A percentile compares a stretch with the other conserved stretches of the same genome.
phyloP scores from a whole-genome alignment of 2,888 invertebrate species.

The Galeopsomyia nigrocyanea region DNA sequence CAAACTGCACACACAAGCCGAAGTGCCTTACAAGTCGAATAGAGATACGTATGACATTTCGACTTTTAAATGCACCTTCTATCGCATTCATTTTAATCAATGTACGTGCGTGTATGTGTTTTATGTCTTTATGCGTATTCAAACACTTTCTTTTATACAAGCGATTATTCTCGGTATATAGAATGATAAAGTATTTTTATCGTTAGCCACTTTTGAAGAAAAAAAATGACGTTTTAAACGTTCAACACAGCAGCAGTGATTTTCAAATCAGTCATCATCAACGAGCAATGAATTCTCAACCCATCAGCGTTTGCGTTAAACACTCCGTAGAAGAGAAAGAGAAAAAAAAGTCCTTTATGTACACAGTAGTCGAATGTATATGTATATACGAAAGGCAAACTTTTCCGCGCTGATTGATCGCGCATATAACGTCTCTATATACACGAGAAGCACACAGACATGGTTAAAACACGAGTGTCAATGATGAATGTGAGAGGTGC shows the following conservation, averaged over 20 bases:
- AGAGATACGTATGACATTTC: background rate
- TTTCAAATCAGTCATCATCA: conserved; percentile 13
- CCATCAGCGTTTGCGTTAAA: background rate
- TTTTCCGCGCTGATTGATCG: conserved; percentile 33
- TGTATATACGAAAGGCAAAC: conserved; percentile 6
- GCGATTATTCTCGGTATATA: too few relatives aligned
- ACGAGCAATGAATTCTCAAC: background rate
- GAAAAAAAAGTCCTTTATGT: too few relatives aligned
- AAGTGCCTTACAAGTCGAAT: too few relatives aligned
- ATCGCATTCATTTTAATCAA: too few relatives aligned
- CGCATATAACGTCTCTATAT: conserved; percentile 22
- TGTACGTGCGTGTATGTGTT: background rate
- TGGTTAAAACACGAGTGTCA: conserved; percentile 1
- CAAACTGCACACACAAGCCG: too few relatives aligned
- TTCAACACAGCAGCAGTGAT: background rate
- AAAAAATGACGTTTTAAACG: background rate
- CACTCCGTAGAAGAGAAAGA: background rate
- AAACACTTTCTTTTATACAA: background rate
- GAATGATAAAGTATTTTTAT: too few relatives aligned
- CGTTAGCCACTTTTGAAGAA: background rate
- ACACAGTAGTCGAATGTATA: background rate
- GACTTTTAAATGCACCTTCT: too few relatives aligned
- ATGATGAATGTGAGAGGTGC: conserved; percentile 39
- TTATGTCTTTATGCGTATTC: background rate
- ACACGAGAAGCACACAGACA: background rate